Evolutionary conservation across 2,797 vertebrate genomes (phyloP), one percentile per base, ranked within the genome.

Genomic region (Carapus acus): DNA sequence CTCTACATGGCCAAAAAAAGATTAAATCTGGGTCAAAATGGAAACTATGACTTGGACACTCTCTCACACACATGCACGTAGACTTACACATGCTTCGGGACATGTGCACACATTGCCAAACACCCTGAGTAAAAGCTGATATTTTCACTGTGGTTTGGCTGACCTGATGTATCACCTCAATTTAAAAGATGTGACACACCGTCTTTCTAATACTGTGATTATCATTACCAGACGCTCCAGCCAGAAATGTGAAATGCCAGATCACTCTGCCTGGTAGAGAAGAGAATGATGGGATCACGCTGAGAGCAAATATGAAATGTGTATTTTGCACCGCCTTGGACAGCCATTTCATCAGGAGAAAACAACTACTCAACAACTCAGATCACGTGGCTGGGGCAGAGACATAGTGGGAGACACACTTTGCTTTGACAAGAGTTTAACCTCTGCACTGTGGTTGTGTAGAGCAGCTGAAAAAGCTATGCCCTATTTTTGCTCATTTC

Each of bases 401-500:
- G 24, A 27, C 24, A 27, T 9, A 27, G 12, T 49, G 38, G 15
- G 24, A 59, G 36, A 37, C 43, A 21, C 34, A 46, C 40, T 59
- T 20, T 65, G 50, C 33, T 65, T 22, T 11, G 39, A 71, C 17
- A 22, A n/a, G 11, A 27, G 13, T 67, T 61, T 49, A 63, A 69
- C 23, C 33, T 51, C 33, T 47, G n/a, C n/a, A n/a, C n/a, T n/a
- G 17, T 22, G 62, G 49, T 60, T 66, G 64, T 67, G 39, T 55
- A 53, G 56, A 49, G 3, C 15, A 60, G 43, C 34, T 6, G 21
- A 61, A 27, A 43, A 64, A 69, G 65, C 45, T 14, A 8, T 58
- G 49, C 49, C 54, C 73, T 58, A 61, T 62, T 70, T 67, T 54
- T 61, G 24, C 54, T 56, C 41, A 27, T 12, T 20, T 18, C 38